A percentile compares a stretch with the other conserved stretches of the same genome.
phyloP scores from a whole-genome alignment of 1,140 invertebrate species.

The Penaeus indicus region DNA sequence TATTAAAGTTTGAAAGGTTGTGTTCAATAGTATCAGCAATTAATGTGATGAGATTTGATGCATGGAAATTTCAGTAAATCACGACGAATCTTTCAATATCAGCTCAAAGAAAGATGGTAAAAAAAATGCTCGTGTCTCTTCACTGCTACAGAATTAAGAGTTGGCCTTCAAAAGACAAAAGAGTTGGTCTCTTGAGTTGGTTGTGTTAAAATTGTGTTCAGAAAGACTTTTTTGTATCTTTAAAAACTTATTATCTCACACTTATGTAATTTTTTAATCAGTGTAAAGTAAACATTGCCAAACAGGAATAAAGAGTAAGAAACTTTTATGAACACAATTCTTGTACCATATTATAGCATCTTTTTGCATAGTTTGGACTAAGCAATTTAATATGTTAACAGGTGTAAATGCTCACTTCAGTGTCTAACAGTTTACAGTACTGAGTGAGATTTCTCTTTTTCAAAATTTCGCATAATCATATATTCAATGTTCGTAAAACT shows the following conservation, averaged over 20 bases:
- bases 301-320: no score
- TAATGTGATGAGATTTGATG: no score
- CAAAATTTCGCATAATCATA: background rate
- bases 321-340: constrained; percentile 32
- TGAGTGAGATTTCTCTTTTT: constrained; percentile 1
- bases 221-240: background rate
- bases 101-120: no score
- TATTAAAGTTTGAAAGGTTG: no score
- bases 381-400: constrained; percentile 11
- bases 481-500: background rate
- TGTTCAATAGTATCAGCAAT: no score
- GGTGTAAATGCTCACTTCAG: no score
- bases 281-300: background rate
- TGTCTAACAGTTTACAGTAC: background rate
- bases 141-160: no score
- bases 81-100: no score
- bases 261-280: constrained; percentile 29
- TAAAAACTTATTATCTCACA: background rate
- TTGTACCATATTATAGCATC: background rate
- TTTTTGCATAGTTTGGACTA: constrained; percentile 9
- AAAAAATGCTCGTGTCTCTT: no score
- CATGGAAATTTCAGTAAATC: no score
- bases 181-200: background rate
- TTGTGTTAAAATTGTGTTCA: constrained; percentile 21
- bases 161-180: no score